Conservation (phyloP, 2,888 invertebrate species). For the Furcula furcula region DNA sequence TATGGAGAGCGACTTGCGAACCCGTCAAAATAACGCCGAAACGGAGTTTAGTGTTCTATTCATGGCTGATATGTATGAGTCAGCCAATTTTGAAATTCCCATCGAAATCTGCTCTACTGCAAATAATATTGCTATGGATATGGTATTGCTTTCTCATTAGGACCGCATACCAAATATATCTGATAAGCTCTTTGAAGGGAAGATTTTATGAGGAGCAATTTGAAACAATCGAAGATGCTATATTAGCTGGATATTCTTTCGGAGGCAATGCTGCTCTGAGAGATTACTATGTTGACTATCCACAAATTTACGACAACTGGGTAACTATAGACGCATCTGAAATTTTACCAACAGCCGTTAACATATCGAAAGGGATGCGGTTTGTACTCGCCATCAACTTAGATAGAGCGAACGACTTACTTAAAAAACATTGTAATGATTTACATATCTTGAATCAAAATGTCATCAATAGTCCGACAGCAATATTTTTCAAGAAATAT, state of each 20-base stretch:
- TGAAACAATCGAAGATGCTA: conserved; percentile 50
- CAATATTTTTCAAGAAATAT: conserved; percentile 61
- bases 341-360: conserved; percentile 35
- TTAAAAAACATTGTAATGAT: conserved; percentile 31
- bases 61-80: conserved; percentile 65
- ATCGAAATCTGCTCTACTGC: conserved; percentile 38
- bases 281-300: conserved; percentile 56
- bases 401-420: conserved; percentile 39
- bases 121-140: conserved; percentile 53
- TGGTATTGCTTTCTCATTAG: conserved; percentile 63
- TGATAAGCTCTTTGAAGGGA: conserved; percentile 58
- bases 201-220: conserved; percentile 47
- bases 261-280: conserved; percentile 56
- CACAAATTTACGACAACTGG: conserved; percentile 51
- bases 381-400: conserved; percentile 56
- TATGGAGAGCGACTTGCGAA: conserved; percentile 26
- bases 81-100: conserved; percentile 48
- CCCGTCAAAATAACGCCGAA: conserved; percentile 20
- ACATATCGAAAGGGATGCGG: conserved; percentile 46
- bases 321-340: conserved; percentile 36
- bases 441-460: conserved; percentile 48
- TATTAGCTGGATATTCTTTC: conserved; percentile 46
- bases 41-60: conserved; percentile 43
- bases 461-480: conserved; percentile 47
- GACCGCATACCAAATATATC: conserved; percentile 60